Evolutionary conservation across 2,797 vertebrate genomes (phyloP).

Genomic region (Gymnothorax javanicus): DNA sequence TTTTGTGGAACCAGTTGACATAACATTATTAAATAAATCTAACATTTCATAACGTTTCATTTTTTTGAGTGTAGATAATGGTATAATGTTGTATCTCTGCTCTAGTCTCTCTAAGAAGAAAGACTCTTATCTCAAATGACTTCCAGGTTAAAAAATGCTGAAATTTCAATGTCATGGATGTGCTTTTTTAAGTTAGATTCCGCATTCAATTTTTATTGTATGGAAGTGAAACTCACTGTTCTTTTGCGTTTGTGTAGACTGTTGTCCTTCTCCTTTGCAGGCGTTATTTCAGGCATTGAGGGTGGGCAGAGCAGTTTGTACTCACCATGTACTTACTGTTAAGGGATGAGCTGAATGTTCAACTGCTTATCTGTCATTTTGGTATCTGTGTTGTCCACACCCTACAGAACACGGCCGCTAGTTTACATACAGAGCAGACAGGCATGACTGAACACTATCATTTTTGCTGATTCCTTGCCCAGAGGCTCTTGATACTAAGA

Average conservation of each 20-base stretch:
- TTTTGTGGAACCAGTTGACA: too few relatives aligned
- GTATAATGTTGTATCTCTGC: not conserved
- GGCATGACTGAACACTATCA: not conserved
- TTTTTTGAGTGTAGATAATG: too few relatives aligned
- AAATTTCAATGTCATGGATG: not conserved
- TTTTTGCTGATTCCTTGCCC: not conserved
- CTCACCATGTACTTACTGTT: not conserved
- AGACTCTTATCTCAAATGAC: not conserved
- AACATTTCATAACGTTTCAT: too few relatives aligned
- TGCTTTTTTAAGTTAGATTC: not conserved
- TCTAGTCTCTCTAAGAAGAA: not conserved
- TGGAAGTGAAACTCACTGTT: constrained; percentile 2
- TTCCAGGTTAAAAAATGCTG: not conserved
- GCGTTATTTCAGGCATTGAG: not conserved
- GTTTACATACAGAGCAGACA: constrained; percentile 9
- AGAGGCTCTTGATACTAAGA: not conserved
- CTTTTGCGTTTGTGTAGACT: not conserved
- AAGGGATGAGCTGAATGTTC: not conserved
- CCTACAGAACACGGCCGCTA: not conserved
- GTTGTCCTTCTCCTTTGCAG: not conserved
- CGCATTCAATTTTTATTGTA: not conserved
- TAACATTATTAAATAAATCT: too few relatives aligned
- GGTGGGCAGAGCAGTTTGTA: not conserved
- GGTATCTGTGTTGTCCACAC: not conserved
- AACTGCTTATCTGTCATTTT: constrained; percentile 1